These are phyloP conservation scores for Willisornis vidua DNA, from an alignment of 2,113 vertebrate species.

Conservation along the genomic window DNA sequence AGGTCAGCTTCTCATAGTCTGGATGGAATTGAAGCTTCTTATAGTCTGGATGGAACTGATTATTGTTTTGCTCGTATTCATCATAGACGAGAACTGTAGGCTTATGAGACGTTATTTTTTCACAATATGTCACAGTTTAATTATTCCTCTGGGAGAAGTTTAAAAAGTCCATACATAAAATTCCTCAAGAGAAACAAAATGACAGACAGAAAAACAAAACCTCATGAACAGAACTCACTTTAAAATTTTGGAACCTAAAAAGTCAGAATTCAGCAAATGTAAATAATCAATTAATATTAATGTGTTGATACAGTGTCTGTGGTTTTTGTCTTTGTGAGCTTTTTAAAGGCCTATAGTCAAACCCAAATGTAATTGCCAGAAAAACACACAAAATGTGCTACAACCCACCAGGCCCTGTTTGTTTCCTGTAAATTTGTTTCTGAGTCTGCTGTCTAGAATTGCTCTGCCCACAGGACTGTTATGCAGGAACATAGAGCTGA, in stretches of 20 bases:
- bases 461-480: neutral
- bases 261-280: neutral
- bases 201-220: neutral
- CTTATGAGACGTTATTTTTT: neutral
- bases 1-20: neutral
- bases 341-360: neutral
- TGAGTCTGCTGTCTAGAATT: neutral
- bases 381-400: neutral
- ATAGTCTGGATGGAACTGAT: neutral
- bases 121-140: neutral
- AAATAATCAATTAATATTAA: neutral
- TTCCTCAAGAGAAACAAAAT: neutral
- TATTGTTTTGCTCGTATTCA: neutral
- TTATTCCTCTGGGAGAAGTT: neutral
- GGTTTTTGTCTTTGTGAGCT: neutral
- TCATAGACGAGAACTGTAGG: neutral
- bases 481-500: neutral
- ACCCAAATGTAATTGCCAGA: neutral
- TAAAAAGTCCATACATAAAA: neutral
- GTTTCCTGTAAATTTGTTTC: neutral
- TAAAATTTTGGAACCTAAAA: neutral
- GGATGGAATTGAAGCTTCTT: neutral
- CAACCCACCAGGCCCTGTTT: neutral
- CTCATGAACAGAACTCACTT: neutral
- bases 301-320: neutral